Evolutionary conservation across 92 coral and sea anemone genomes (phyloP), one percentile per base, ranked within the genome.

Genomic region (Meandrina meandrites): DNA sequence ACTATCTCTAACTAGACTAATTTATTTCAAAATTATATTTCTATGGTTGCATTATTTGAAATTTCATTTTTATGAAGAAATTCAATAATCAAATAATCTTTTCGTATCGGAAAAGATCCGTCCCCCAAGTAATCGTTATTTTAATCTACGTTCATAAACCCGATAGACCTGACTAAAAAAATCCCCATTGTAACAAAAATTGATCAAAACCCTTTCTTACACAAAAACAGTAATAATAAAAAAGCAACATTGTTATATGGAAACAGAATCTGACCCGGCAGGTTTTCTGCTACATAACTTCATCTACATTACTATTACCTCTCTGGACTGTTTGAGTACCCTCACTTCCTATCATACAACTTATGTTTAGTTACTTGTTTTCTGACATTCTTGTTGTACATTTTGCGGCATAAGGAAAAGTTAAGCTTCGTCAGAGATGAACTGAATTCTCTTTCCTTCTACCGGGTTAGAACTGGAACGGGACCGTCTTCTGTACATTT

Each of bases 401-500:
- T 1, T 28, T 10, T 8, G 27, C 70, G 3, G 7, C 30, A 5
- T 27, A 64, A 24, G n/a, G n/a, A 13, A 31, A 82, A 67, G 11
- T 81, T 86, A 92, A 28, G 67, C 84, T 18, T 92, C 92, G 37
- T 90, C 95, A 11, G 87, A 56, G 14, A 86, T 79, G 13, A 87
- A 86, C 3, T 74, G 81, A 11, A 72, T 32, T 50, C 56, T 75
- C 47, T n/a, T 82, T 28, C 45, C 47, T 67, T 42, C 78, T 5
- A 86, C 89, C 1, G 89, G 89, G 60, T 79, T 86, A 24, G 89
- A 85, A 13, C 35, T 40, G 75, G 83, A 45, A 2, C 88, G 88
- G 45, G 88, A 60, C 40, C 93, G 90, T 21, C 27, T 66, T 32
- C 75, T 58, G 77, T 74, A 92, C 53, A 48, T 78, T 32, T 87